phyloP scores from a whole-genome alignment of 2,113 vertebrate genomes.

The Panthera leo region DNA sequence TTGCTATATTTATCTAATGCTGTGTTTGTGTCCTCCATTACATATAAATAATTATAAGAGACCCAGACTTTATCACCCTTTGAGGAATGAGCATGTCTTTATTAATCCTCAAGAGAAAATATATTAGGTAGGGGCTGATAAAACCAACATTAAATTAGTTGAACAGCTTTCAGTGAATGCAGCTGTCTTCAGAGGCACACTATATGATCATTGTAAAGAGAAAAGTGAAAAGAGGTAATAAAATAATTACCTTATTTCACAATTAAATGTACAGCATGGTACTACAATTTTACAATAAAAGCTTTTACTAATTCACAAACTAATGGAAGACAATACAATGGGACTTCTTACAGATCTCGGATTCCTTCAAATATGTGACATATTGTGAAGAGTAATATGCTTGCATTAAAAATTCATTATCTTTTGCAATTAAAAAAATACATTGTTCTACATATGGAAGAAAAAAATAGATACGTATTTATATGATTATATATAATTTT shows the following conservation, averaged over 20 bases:
- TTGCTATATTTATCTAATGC: slow-evolving; percentile 31
- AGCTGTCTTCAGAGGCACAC: background rate
- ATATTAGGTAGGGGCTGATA: background rate
- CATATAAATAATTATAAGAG: slow-evolving; percentile 41
- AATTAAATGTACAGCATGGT: background rate
- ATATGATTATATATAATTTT: background rate
- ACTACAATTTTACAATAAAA: background rate
- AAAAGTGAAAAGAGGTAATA: background rate
- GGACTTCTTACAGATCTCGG: background rate
- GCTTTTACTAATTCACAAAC: background rate
- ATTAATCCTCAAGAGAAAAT: slow-evolving; percentile 28
- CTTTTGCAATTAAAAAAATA: background rate
- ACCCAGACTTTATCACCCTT: background rate
- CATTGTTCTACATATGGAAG: background rate
- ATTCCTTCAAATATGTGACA: background rate
- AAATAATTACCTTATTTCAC: background rate
- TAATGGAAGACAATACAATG: background rate
- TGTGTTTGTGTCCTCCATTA: background rate
- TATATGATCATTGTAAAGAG: background rate
- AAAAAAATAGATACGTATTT: background rate
- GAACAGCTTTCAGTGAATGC: background rate
- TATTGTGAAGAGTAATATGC: background rate
- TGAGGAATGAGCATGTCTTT: background rate
- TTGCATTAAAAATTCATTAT: background rate
- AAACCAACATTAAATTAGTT: slow-evolving; percentile 27